Conservation (phyloP, 2,113 vertebrate species). For the Petaurus breviceps region DNA sequence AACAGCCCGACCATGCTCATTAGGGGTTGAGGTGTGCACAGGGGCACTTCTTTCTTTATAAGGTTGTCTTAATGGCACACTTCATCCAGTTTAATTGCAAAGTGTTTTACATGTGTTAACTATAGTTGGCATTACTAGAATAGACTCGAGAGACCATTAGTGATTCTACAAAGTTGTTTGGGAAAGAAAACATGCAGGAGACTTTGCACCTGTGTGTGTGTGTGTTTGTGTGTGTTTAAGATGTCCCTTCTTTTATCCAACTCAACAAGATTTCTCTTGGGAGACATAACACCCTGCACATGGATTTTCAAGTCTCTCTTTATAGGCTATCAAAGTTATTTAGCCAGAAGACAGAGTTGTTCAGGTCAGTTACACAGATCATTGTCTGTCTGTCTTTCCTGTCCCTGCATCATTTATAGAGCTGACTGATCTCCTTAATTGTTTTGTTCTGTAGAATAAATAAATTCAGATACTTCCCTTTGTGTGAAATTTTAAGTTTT, state of each 20-base stretch:
- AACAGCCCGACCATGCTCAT: conserved; percentile 52
- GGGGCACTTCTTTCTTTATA: conserved; percentile 22
- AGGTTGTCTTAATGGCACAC: conserved; percentile 51
- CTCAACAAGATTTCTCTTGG: background rate
- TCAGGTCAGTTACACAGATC: background rate
- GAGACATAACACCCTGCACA: conserved; percentile 20
- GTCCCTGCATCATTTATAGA: background rate
- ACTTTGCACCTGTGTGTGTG: conserved; percentile 3
- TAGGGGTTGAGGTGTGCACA: background rate
- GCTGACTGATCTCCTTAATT: background rate
- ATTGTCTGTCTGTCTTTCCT: background rate
- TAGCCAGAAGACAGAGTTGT: background rate
- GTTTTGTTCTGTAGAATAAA: background rate
- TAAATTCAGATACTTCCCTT: background rate
- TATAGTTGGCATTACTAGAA: conserved; percentile 39
- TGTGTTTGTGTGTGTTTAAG: background rate
- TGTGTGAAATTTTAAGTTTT: background rate
- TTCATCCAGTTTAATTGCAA: conserved; percentile 57
- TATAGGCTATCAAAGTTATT: background rate
- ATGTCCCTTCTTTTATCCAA: background rate
- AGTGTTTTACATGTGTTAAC: conserved; percentile 43
- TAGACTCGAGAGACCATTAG: conserved; percentile 43
- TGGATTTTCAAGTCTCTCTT: background rate
- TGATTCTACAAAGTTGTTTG: conserved; percentile 13
- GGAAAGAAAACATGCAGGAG: conserved; percentile 40